Base-by-base conservation (phyloP, 2,888 invertebrate species). In the Scaptomyza caliginosa region DNA sequence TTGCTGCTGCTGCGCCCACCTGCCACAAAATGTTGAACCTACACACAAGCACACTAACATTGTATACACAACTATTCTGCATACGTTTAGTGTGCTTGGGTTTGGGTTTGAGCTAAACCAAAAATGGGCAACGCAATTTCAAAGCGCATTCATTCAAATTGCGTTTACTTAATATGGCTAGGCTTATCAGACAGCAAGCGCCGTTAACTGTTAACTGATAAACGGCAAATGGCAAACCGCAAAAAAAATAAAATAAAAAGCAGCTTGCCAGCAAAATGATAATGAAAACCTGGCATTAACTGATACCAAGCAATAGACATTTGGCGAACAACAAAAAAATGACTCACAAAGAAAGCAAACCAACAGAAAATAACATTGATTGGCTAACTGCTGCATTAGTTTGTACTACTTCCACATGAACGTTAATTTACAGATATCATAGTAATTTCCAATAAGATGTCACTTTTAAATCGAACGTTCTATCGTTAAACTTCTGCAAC, bases 71-170 rank as follows among this genome's bases (percentile, higher is more conserved):
- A 38, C 48, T 32, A 52, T 51, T 62, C 58, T 70, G 59, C 69
- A 81, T 67, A 68, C 71, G 49, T 43, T 69, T 66, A 55, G 16
- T 45, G 39, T 55, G 55, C 19, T 28, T 45, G 40, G 4, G 21
- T 13, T 11, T 17, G 11, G 5, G 7, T 23, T 11, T 23, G 10
- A 8, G 40, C 13, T 21, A 13, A 19, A 38, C 71, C 77, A 66
- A 77, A 86, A 77, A 67, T 77, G 86, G 82, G 82, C 81, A 68
- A 72, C 77, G 74, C 71, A 71, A 74, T 86, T 80, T 71, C 55
- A 68, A 82, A 83, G 82, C 86, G 86, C 83, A 81, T 63, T 82
- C 66, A 77, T 34, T 16, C 8, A 8, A 34, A 71, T 79, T 63
- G 69, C 58, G 63, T 70, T 75, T 73, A 49, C 80, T 76, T 67